Base-by-base conservation (phyloP, 2,888 invertebrate genomes). In the Temnothorax ravouxi region DNA sequence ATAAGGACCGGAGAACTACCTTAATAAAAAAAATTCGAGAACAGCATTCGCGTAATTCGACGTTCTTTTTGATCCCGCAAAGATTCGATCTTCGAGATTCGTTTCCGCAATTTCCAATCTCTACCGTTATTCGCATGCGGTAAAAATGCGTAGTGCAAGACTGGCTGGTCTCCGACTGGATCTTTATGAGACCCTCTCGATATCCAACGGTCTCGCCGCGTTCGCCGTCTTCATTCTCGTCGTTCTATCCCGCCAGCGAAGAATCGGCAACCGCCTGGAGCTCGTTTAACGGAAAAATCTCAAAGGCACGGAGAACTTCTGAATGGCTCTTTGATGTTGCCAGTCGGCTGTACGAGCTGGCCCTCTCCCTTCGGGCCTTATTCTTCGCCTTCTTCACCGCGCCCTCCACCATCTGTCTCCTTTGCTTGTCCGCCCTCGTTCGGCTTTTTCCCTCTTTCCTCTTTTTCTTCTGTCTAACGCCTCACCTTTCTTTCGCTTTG, bases 271-370 rank as follows among this genome's bases (percentile, higher is more conserved):
- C 86, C 84, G 87, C 87, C 85, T 85, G 88, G 85, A 88, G 86
- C 89, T 89, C 86, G 88, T 88, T 90, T 86, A 84, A 89, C 87
- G 88, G 87, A 87, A 88, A 90, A 89, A 88, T 90, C 86, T 90
- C 89, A 90, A 90, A 90, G 89, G 85, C 76, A 81, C 85, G 83
- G 71, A 71, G 64, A 84, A 69, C 84, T 84, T 83, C 82, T 86
- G 87, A 90, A 89, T 89, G 89, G 90, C 67, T 89, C 90, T 90
- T 90, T 90, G 90, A 90, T 90, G 90, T 89, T 88, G 82, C 89
- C 88, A 82, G 75, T 87, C 84, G 85, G 87, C 87, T 86, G 86
- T 87, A 85, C 87, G 84, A 81, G 85, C 74, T 69, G 77, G 76
- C 61, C 69, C 71, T 52, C 79, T 69, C 71, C 21, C 56, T 52